A percentile compares a stretch with the other conserved stretches of the same genome.
Evolutionary conservation across 1,140 invertebrate genomes (phyloP).

Genomic region (Heliconius hewitsoni): DNA sequence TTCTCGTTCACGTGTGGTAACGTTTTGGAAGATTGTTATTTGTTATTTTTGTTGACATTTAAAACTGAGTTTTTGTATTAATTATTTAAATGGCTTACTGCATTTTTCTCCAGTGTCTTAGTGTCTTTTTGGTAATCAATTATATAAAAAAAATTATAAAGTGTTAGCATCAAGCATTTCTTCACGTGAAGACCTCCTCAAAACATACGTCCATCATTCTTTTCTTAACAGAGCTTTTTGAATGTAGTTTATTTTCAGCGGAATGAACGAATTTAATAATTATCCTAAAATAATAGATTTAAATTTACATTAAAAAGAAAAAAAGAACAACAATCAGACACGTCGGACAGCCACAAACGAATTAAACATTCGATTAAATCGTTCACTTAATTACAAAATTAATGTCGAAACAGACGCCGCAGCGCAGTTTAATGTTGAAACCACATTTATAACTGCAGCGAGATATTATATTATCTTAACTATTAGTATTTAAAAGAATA

Average conservation of each 20-base stretch:
- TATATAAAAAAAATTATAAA: no score
- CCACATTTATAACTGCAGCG: slow-evolving; percentile 29
- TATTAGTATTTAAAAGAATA: neutral
- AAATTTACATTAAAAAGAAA: slow-evolving; percentile 31
- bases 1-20: neutral
- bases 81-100: no score
- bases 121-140: no score
- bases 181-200: no score
- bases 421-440: slow-evolving; percentile 49
- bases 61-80: neutral
- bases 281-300: neutral
- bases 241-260: neutral
- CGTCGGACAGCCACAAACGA: slow-evolving; percentile 54
- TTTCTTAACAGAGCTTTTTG: neutral
- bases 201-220: no score
- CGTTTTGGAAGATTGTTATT: neutral
- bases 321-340: slow-evolving; percentile 49
- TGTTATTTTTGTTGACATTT: neutral
- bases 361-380: slow-evolving; percentile 68
- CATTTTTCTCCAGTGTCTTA: no score
- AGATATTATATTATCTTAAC: slow-evolving; percentile 9
- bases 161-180: no score
- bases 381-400: slow-evolving; percentile 69
- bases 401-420: slow-evolving; percentile 53
- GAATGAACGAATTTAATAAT: neutral